These are phyloP conservation scores for Drosophila helvetica DNA, from an alignment of 2,888 invertebrate species.

Conservation along the genomic window DNA sequence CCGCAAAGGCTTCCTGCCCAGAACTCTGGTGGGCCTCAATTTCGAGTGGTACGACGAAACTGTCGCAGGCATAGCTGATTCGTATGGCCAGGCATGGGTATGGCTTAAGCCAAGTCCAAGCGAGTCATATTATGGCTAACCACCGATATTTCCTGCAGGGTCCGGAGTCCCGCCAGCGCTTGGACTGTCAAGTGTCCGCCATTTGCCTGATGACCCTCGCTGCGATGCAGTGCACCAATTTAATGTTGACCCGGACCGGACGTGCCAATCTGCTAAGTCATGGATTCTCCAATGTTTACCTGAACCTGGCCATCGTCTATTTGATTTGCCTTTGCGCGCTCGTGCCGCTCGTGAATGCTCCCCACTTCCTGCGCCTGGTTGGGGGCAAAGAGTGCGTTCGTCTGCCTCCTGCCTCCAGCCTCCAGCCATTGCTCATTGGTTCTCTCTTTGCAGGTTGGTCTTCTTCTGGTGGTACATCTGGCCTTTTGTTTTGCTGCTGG, in stretches of 20 bases:
- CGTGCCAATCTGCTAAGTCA: slow-evolving; percentile 48
- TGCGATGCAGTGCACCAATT: slow-evolving; percentile 51
- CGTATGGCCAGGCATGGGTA: slow-evolving; percentile 70
- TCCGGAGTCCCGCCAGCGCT: slow-evolving; percentile 16
- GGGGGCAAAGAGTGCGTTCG: slow-evolving; percentile 38
- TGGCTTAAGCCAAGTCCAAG: background rate
- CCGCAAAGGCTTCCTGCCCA: slow-evolving; percentile 53
- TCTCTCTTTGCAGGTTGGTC: slow-evolving; percentile 23
- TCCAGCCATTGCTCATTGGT: background rate
- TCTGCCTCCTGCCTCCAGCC: background rate
- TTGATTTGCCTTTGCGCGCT: slow-evolving; percentile 21
- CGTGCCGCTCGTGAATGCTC: slow-evolving; percentile 5
- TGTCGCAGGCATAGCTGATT: slow-evolving; percentile 48
- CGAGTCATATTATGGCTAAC: background rate
- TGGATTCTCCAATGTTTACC: slow-evolving; percentile 48
- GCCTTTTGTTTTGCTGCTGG: slow-evolving; percentile 31
- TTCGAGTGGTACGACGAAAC: slow-evolving; percentile 36
- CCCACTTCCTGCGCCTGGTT: slow-evolving; percentile 1
- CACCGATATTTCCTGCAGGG: slow-evolving; percentile 29
- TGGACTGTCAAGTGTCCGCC: slow-evolving; percentile 31
- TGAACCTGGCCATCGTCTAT: slow-evolving; percentile 34
- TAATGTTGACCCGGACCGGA: slow-evolving; percentile 52
- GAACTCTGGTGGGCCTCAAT: slow-evolving; percentile 24
- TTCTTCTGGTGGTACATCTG: slow-evolving; percentile 21
- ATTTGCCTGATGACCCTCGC: slow-evolving; percentile 32